Evolutionary conservation across 2,797 vertebrate species (phyloP).

Genomic region (Pempheris klunzingeri): DNA sequence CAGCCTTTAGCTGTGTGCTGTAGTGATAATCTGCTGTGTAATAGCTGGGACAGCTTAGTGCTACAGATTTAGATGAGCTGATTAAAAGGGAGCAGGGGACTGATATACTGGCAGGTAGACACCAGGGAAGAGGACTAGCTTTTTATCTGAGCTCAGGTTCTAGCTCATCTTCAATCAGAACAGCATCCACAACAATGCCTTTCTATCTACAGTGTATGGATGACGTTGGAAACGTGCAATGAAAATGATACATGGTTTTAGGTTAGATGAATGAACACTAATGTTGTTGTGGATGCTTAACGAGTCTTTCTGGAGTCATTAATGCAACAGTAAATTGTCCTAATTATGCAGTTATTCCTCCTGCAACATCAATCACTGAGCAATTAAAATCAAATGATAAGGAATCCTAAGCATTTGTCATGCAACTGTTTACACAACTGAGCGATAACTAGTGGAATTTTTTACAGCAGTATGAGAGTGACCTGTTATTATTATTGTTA

Average conservation of each 20-base stretch:
- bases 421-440: constrained; percentile 21
- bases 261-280: constrained; percentile 35
- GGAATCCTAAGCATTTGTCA: constrained; percentile 40
- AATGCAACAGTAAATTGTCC: constrained; percentile 46
- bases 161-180: constrained; percentile 16
- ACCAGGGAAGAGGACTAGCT: constrained; percentile 1
- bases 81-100: constrained; percentile 28
- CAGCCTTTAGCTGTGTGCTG: constrained; percentile 40
- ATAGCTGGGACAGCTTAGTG: constrained; percentile 25
- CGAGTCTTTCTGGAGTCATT: constrained; percentile 44
- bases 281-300: constrained; percentile 44
- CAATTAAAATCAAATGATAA: constrained; percentile 50
- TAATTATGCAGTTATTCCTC: constrained; percentile 46
- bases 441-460: not conserved
- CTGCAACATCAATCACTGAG: constrained; percentile 48
- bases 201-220: constrained; percentile 7
- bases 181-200: constrained; percentile 14
- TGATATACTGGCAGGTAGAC: constrained; percentile 24
- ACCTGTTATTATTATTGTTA: not conserved
- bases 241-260: constrained; percentile 30
- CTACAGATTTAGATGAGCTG: constrained; percentile 27
- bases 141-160: constrained; percentile 5
- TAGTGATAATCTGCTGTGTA: constrained; percentile 41
- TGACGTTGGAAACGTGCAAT: constrained; percentile 10
- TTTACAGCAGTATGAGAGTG: not conserved